A percentile compares a stretch with the other conserved stretches of the same genome.
Evolutionary conservation across 2,113 vertebrate species (phyloP).

Genomic region (Coracopsis vasa): DNA sequence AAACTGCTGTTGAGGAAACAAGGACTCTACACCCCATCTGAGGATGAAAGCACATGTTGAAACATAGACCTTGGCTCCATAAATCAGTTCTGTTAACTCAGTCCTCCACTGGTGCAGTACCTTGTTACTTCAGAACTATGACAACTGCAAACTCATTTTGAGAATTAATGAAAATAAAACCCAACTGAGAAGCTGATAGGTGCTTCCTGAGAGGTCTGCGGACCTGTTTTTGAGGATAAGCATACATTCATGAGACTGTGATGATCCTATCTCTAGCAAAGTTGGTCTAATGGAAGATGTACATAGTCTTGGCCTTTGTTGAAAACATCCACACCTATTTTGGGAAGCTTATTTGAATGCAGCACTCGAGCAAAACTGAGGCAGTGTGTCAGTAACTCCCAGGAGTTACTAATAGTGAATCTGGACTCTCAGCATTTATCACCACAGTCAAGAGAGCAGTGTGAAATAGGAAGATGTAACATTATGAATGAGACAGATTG

Average conservation of each 20-base stretch:
- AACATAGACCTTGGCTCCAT: neutral
- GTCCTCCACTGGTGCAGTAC: neutral
- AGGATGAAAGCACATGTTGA: neutral
- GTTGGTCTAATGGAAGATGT: neutral
- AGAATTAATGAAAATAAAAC: neutral
- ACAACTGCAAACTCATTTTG: neutral
- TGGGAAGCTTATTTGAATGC: neutral
- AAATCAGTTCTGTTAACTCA: neutral
- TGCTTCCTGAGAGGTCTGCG: neutral
- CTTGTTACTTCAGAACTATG: neutral
- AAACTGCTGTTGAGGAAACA: neutral
- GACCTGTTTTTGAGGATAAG: neutral
- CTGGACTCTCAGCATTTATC: neutral
- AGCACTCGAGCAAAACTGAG: neutral
- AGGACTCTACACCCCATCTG: neutral
- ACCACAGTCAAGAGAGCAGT: neutral
- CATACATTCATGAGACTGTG: neutral
- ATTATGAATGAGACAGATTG: neutral
- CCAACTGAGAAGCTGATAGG: neutral
- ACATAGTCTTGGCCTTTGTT: rapidly evolving
- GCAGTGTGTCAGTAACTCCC: neutral
- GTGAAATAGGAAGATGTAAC: neutral
- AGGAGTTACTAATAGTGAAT: neutral
- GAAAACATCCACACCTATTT: neutral
- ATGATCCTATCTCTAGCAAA: neutral